A percentile compares a stretch with the other conserved stretches of the same genome.
Evolutionary conservation across 2,888 invertebrate species (phyloP).

Genomic region (Hemistola chrysoprasaria): DNA sequence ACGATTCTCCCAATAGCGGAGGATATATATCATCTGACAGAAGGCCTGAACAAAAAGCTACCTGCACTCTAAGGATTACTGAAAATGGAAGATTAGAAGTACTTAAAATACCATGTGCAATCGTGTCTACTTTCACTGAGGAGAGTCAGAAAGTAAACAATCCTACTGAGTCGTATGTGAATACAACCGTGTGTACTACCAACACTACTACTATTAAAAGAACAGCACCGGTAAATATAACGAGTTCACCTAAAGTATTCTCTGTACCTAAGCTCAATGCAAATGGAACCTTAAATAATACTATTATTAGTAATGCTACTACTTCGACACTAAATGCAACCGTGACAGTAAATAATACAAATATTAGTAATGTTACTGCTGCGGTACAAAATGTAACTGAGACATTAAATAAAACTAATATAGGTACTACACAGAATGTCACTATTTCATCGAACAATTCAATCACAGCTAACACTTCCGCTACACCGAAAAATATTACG

Average conservation of each 20-base stretch:
- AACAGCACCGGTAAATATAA: no score
- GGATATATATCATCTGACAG: constrained; percentile 30
- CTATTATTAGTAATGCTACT: not conserved
- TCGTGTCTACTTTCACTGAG: constrained; percentile 69
- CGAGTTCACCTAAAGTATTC: no score
- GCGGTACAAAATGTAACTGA: constrained; percentile 1
- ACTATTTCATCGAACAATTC: no score
- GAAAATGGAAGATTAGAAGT: constrained; percentile 51
- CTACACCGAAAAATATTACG: no score
- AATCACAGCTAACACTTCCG: no score
- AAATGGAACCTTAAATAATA: no score
- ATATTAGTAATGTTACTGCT: constrained; percentile 1
- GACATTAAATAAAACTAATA: not conserved
- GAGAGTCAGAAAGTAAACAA: constrained; percentile 43
- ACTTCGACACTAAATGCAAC: constrained; percentile 1
- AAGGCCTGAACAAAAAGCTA: constrained; percentile 47
- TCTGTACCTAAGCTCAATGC: no score
- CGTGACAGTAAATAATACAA: not conserved
- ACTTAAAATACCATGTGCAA: constrained; percentile 70
- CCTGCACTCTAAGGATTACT: constrained; percentile 57
- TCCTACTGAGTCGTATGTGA: constrained; percentile 34
- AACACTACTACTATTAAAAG: constrained; percentile 36
- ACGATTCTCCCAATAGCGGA: constrained; percentile 32
- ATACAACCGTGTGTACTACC: constrained; percentile 53
- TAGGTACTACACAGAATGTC: no score